Percentiles rank a stretch among this genome's conserved stretches.
Conservation (phyloP, 1,140 invertebrate genomes). For the Octopus bimaculoides region DNA sequence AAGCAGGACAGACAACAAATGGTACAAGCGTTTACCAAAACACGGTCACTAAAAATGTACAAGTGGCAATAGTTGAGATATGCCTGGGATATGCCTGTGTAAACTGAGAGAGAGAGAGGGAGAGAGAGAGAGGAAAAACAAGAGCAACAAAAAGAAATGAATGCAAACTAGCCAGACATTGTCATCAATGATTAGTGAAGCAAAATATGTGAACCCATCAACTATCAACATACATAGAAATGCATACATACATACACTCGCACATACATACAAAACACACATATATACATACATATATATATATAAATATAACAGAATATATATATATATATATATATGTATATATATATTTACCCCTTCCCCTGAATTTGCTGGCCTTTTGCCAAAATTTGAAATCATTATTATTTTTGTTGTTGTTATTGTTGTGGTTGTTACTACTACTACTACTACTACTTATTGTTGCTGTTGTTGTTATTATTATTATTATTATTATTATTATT, state of each 20-base stretch:
- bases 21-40: too few species aligned
- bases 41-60: neutral
- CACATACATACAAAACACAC: neutral
- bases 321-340: neutral
- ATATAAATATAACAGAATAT: neutral
- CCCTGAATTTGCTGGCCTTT: too few species aligned
- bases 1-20: too few species aligned
- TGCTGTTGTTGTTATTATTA: too few species aligned
- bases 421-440: too few species aligned
- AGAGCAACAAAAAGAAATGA: neutral
- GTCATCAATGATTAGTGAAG: neutral
- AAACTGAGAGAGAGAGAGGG: neutral
- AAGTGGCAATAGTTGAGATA: neutral
- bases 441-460: too few species aligned
- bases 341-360: neutral
- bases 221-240: neutral
- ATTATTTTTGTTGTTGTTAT: too few species aligned
- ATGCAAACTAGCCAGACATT: neutral
- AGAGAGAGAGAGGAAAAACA: neutral
- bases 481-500: too few species aligned
- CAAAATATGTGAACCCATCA: neutral
- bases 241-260: neutral
- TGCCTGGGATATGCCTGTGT: neutral
- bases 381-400: too few species aligned
- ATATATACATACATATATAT: neutral